Evolutionary conservation across 2,797 vertebrate genomes (phyloP).

Genomic region (Adelosebastes latens): DNA sequence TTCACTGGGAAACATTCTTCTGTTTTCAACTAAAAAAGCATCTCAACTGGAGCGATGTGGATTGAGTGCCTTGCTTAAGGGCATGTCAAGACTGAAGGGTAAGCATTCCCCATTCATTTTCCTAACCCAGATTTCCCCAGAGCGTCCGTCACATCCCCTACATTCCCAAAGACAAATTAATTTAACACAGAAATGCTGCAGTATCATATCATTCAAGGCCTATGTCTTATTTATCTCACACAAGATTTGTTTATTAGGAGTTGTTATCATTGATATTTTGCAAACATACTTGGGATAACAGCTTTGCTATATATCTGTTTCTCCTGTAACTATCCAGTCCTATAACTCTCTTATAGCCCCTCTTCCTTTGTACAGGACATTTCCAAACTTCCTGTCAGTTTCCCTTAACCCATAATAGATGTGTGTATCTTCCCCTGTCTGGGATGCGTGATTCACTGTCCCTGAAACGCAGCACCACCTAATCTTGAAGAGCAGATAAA

Average conservation of each 20-base stretch:
- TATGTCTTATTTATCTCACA: not conserved
- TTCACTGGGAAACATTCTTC: not conserved
- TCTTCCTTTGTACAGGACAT: slow-evolving; percentile 55
- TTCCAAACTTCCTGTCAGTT: slow-evolving; percentile 61
- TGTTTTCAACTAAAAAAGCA: not conserved
- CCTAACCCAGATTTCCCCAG: not conserved
- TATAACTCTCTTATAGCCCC: slow-evolving; percentile 2
- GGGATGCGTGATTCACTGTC: slow-evolving; percentile 64
- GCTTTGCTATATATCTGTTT: not conserved
- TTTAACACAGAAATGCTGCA: not conserved
- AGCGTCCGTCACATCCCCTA: not conserved
- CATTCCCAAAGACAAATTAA: not conserved
- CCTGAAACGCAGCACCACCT: slow-evolving; percentile 77
- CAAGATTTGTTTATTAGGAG: not conserved
- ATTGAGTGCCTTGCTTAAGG: not conserved
- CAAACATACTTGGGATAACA: too few relatives aligned
- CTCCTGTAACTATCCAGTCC: not conserved
- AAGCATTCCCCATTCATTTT: slow-evolving; percentile 9
- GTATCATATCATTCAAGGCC: not conserved
- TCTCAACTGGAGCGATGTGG: not conserved
- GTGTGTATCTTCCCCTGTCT: slow-evolving; percentile 76
- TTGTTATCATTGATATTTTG: not conserved
- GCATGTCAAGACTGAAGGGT: slow-evolving; percentile 8
- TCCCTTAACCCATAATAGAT: slow-evolving; percentile 71
- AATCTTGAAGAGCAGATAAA: slow-evolving; percentile 83